Evolutionary conservation across 2,888 invertebrate genomes (phyloP).

Genomic region (Plagodis dolabraria): DNA sequence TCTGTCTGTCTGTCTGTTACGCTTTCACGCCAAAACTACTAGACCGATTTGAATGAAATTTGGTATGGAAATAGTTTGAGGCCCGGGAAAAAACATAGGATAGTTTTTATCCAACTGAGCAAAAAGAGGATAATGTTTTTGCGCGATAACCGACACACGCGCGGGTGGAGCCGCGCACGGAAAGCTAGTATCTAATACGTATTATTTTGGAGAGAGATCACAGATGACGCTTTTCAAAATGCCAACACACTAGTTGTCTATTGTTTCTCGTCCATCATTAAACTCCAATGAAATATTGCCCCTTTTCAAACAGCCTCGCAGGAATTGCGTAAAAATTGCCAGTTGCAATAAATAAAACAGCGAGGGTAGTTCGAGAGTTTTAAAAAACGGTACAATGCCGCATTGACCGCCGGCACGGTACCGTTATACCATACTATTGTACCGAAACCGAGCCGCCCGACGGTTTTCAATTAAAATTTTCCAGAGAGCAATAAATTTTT

Average conservation of each 20-base stretch:
- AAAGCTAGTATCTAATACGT: too few relatives aligned
- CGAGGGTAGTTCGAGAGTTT: constrained; percentile 28
- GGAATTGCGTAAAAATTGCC: constrained; percentile 28
- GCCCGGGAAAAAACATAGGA: too few relatives aligned
- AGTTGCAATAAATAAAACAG: constrained; percentile 26
- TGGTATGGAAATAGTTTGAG: too few relatives aligned
- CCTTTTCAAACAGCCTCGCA: constrained; percentile 10
- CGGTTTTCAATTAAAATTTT: constrained; percentile 54
- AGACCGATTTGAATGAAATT: too few relatives aligned
- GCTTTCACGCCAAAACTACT: too few relatives aligned
- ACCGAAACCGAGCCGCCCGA: constrained; percentile 19
- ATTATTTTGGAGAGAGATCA: too few relatives aligned
- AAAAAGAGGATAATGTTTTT: too few relatives aligned
- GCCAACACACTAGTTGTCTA: constrained; percentile 2
- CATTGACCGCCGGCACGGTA: constrained; percentile 12
- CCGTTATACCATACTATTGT: constrained; percentile 10
- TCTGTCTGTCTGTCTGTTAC: too few relatives aligned
- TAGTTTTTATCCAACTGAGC: too few relatives aligned
- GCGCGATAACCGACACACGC: too few relatives aligned
- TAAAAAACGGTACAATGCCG: constrained; percentile 31
- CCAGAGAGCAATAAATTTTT: constrained; percentile 73
- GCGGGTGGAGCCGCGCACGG: too few relatives aligned
- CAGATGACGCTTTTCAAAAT: too few relatives aligned
- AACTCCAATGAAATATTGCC: constrained; percentile 20
- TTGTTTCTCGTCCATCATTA: constrained; percentile 13